phyloP scores from a whole-genome alignment of 1,140 invertebrate genomes.

The Harlomillsia oculata region DNA sequence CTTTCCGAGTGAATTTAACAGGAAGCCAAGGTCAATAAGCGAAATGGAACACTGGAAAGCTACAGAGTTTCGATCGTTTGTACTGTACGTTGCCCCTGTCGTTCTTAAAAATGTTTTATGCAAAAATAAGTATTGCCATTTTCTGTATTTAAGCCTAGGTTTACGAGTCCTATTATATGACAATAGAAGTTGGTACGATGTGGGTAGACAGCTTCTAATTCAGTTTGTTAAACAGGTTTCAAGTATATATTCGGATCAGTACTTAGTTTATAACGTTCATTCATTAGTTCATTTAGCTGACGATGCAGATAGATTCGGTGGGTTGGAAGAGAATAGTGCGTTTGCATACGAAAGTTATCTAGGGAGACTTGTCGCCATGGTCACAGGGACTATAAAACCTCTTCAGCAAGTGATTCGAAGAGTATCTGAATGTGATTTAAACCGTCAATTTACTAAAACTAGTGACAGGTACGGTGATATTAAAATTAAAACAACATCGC shows the following conservation, averaged over 20 bases:
- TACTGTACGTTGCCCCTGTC: constrained; percentile 26
- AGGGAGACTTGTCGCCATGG: too few species aligned
- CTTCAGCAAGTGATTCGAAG: too few species aligned
- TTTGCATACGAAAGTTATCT: constrained; percentile 41
- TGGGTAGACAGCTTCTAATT: constrained; percentile 1
- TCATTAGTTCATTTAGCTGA: constrained; percentile 36
- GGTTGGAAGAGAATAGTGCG: constrained; percentile 37
- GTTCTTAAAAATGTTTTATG: constrained; percentile 12
- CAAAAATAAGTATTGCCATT: constrained; percentile 11
- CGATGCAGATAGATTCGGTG: constrained; percentile 39
- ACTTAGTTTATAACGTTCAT: constrained; percentile 15
- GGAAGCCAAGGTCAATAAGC: constrained; percentile 16
- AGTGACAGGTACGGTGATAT: too few species aligned
- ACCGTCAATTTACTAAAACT: too few species aligned
- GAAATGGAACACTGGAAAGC: constrained; percentile 26
- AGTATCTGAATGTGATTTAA: too few species aligned
- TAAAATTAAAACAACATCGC: too few species aligned
- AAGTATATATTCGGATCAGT: not conserved
- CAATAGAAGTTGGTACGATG: not conserved
- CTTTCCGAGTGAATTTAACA: constrained; percentile 18
- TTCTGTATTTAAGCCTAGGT: constrained; percentile 15
- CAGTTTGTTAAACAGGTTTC: constrained; percentile 7
- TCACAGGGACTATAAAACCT: too few species aligned
- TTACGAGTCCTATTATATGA: too few species aligned
- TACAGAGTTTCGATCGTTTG: constrained; percentile 23